Conservation (phyloP, 2,888 invertebrate species). For the Teleiodes luculella region DNA sequence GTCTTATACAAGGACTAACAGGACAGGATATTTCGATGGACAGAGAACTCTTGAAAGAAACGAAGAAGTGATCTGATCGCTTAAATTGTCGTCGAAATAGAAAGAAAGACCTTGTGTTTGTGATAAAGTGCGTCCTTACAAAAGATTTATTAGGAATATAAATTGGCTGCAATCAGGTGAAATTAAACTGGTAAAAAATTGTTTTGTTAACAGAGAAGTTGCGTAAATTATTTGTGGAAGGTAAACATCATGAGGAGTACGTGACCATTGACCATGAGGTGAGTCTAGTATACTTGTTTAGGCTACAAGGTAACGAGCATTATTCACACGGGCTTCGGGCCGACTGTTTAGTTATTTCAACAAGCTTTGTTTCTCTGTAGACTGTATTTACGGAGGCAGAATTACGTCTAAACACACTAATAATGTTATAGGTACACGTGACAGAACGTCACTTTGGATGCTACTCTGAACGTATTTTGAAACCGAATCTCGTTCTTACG, state of each 20-base stretch:
- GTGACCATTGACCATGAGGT: slow-evolving; percentile 21
- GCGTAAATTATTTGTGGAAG: slow-evolving; percentile 14
- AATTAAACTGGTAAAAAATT: slow-evolving; percentile 33
- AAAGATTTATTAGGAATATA: slow-evolving; percentile 29
- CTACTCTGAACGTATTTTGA: too few relatives aligned
- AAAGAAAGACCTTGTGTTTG: background rate
- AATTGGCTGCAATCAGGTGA: slow-evolving; percentile 28
- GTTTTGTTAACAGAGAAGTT: slow-evolving; percentile 31
- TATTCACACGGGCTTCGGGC: background rate
- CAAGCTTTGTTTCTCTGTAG: background rate
- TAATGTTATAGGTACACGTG: too few relatives aligned
- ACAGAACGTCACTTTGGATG: too few relatives aligned
- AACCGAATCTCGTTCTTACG: too few relatives aligned
- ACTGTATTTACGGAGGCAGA: background rate
- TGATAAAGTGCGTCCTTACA: slow-evolving; percentile 17
- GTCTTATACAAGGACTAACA: background rate
- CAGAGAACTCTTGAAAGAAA: slow-evolving; percentile 2
- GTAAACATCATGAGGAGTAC: slow-evolving; percentile 14
- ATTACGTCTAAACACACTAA: too few relatives aligned
- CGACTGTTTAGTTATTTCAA: background rate
- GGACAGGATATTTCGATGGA: too few relatives aligned
- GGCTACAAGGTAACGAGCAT: slow-evolving; percentile 10
- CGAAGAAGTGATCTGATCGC: slow-evolving; percentile 1
- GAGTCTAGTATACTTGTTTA: slow-evolving; percentile 17
- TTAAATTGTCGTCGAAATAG: slow-evolving; percentile 3